Conservation (phyloP, 2,113 vertebrate genomes). For the Corythoichthys intestinalis region DNA sequence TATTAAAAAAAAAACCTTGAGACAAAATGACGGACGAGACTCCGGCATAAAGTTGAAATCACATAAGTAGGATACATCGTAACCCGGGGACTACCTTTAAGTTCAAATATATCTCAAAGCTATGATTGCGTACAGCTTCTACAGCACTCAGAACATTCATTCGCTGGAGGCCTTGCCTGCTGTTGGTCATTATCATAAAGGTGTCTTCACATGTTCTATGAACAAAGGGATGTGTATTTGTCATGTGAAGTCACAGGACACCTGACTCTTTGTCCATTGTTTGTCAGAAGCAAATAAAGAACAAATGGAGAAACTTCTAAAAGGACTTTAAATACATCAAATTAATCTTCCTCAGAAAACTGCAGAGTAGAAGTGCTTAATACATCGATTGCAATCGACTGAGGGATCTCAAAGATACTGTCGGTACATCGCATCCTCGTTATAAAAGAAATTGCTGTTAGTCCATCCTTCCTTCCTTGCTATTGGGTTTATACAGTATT, state of each 20-base stretch:
- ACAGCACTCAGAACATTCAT: constrained; percentile 61
- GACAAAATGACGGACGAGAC: no score
- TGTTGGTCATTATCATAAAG: constrained; percentile 42
- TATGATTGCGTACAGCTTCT: constrained; percentile 77
- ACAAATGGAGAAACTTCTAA: constrained; percentile 43
- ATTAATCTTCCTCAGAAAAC: constrained; percentile 9
- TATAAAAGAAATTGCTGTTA: no score
- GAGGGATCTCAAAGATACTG: no score
- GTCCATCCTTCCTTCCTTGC: no score
- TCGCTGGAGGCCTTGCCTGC: constrained; percentile 69
- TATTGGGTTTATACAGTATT: no score
- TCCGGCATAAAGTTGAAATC: no score
- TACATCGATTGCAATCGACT: no score
- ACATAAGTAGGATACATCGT: no score
- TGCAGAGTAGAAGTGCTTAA: no score
- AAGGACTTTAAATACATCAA: constrained; percentile 31
- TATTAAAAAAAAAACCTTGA: no score
- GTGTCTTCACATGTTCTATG: constrained; percentile 29
- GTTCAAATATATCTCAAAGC: constrained; percentile 86
- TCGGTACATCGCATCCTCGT: no score
- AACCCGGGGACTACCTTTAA: constrained; percentile 47
- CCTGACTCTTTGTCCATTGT: constrained; percentile 47
- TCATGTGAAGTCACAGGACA: constrained; percentile 40
- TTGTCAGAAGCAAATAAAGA: constrained; percentile 37
- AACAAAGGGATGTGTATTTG: constrained; percentile 47